Conservation (phyloP, 1,140 invertebrate genomes). For the Rhopalosiphum padi region DNA sequence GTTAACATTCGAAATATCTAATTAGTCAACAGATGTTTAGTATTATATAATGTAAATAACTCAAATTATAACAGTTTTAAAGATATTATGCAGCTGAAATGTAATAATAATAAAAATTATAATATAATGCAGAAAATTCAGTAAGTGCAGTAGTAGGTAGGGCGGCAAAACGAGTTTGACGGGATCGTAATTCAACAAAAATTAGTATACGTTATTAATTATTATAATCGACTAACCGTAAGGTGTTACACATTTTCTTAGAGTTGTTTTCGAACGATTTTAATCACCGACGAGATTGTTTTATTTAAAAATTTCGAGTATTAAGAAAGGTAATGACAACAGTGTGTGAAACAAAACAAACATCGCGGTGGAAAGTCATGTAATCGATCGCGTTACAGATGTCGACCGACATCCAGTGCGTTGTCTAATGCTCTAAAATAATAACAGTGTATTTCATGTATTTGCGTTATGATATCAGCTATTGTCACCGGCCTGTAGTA, state of each 20-base stretch:
- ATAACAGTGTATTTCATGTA: neutral
- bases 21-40: neutral
- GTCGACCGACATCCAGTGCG: too few relatives aligned
- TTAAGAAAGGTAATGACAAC: too few relatives aligned
- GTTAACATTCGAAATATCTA: neutral
- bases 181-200: neutral
- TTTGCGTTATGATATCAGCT: neutral
- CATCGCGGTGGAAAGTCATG: neutral
- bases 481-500: neutral
- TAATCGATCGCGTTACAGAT: neutral
- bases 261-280: neutral
- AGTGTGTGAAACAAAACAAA: neutral
- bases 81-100: neutral
- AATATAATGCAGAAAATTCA: neutral
- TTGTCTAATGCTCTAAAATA: neutral
- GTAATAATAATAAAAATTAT: neutral
- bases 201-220: neutral
- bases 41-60: neutral
- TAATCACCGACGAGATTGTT: neutral
- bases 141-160: neutral
- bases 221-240: neutral
- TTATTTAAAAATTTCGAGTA: neutral
- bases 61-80: neutral
- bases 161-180: neutral
- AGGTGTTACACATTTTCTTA: neutral